Evolutionary conservation across 2,888 invertebrate genomes (phyloP), one percentile per base, ranked within the genome.

Genomic region (Boloria selene): DNA sequence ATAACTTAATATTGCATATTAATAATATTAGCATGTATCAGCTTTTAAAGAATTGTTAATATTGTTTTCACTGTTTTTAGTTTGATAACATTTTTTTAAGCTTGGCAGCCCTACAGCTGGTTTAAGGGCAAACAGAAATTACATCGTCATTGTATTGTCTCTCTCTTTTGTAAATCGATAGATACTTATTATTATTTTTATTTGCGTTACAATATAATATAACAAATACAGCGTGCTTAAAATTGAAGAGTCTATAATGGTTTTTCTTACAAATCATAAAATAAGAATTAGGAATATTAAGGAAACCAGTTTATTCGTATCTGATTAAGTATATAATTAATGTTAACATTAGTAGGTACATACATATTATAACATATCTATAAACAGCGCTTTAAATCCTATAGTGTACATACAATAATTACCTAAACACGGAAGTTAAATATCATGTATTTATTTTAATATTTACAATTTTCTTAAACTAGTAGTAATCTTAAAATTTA

Each of bases 311-410:
- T 18, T 18, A 22, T 18, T 65, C 17, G 18, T 60, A 17, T 64
- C 68, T 66, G 68, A 66, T 66, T 59, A 38, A 38, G 31, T 38
- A 47, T 68, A 66, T 69, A 64, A 68, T 69, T 64, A 65, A 51
- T 68, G 61, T 67, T 61, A 70, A 64, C 61, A 67, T 52, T 58
- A 58, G 16, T 50, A 55, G n/a, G 42, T 83, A 83, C 77, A 82
- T 22, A 22, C 22, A 22, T 22, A 22, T n/a, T n/a, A n/a, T 22
- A 22, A 22, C 22, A 22, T 75, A 83, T 77, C 83, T 86, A 84
- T 86, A 73, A 85, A 86, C 83, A 85, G 75, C 80, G 75, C 75
- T 64, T 75, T 59, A 63, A 64, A 16, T 31, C 13, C 50, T 47
- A n/a, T 26, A 49, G 26, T 49, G 31, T 13, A n/a, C 31, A n/a